phyloP scores from a whole-genome alignment of 2,888 invertebrate species.

The Tenthredo mesomela region DNA sequence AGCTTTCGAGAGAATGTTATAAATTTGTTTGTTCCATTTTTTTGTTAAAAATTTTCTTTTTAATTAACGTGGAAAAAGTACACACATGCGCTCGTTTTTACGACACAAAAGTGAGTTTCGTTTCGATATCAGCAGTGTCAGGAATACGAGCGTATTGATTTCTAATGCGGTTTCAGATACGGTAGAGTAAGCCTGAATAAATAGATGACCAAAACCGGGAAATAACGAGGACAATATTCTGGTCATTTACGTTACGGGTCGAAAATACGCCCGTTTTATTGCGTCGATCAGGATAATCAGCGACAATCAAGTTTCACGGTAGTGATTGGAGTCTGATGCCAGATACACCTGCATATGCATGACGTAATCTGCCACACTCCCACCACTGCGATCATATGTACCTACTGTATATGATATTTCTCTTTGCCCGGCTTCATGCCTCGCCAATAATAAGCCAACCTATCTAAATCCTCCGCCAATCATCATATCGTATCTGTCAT shows the following conservation, averaged over 20 bases:
- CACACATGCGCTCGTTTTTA: neutral
- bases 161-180: slow-evolving; percentile 48
- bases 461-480: slow-evolving; percentile 23
- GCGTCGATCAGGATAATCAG: slow-evolving; percentile 74
- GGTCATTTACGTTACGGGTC: slow-evolving; percentile 38
- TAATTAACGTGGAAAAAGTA: neutral
- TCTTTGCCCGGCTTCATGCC: neutral
- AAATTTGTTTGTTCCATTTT: neutral
- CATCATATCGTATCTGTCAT: slow-evolving; percentile 16
- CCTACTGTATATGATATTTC: slow-evolving; percentile 37
- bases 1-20: neutral
- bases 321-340: slow-evolving; percentile 72
- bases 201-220: slow-evolving; percentile 48
- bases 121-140: neutral
- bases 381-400: neutral
- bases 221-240: slow-evolving; percentile 45
- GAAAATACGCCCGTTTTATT: slow-evolving; percentile 63
- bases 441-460: slow-evolving; percentile 30
- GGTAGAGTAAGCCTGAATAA: slow-evolving; percentile 48
- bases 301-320: slow-evolving; percentile 76
- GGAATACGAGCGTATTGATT: slow-evolving; percentile 34
- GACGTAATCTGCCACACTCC: slow-evolving; percentile 70
- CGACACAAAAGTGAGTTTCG: neutral
- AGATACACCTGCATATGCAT: slow-evolving; percentile 76
- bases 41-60: neutral